phyloP scores from a whole-genome alignment of 2,113 vertebrate genomes.

The Tachycineta bicolor region DNA sequence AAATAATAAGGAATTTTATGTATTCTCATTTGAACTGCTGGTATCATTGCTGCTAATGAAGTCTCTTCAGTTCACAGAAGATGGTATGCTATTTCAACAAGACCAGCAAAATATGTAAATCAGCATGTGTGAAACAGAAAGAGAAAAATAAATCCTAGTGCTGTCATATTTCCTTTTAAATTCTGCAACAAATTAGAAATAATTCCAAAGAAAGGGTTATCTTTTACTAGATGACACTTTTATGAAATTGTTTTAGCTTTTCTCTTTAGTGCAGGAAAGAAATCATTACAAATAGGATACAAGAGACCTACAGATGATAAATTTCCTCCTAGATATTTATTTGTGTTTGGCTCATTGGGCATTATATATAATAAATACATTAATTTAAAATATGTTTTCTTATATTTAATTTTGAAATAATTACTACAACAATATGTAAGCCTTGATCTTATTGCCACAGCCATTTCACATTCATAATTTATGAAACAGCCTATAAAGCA shows the following conservation, averaged over 20 bases:
- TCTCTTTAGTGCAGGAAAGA: slow-evolving; percentile 36
- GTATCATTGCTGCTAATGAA: not conserved
- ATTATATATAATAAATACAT: slow-evolving; percentile 57
- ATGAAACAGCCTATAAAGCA: slow-evolving; percentile 46
- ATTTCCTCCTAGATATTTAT: slow-evolving; percentile 44
- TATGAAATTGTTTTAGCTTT: slow-evolving; percentile 37
- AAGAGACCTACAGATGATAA: slow-evolving; percentile 58
- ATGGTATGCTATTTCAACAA: not conserved
- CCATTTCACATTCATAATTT: slow-evolving; percentile 66
- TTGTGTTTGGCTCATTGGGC: slow-evolving; percentile 38
- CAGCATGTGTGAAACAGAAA: not conserved
- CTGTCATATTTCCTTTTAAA: slow-evolving; percentile 1
- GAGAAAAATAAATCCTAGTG: not conserved
- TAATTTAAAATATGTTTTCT: slow-evolving; percentile 56
- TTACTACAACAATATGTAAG: slow-evolving; percentile 52
- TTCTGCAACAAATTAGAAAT: slow-evolving; percentile 15
- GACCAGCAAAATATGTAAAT: not conserved
- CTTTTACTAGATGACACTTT: slow-evolving; percentile 4
- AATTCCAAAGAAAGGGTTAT: not conserved
- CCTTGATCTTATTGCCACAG: slow-evolving; percentile 40
- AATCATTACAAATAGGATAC: slow-evolving; percentile 52
- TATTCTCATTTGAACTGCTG: not conserved
- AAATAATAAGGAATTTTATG: not conserved
- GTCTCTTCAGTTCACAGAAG: not conserved
- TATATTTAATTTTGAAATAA: slow-evolving; percentile 69